Base-by-base conservation (phyloP, 2,113 vertebrate genomes). In the Polyodon spathula region DNA sequence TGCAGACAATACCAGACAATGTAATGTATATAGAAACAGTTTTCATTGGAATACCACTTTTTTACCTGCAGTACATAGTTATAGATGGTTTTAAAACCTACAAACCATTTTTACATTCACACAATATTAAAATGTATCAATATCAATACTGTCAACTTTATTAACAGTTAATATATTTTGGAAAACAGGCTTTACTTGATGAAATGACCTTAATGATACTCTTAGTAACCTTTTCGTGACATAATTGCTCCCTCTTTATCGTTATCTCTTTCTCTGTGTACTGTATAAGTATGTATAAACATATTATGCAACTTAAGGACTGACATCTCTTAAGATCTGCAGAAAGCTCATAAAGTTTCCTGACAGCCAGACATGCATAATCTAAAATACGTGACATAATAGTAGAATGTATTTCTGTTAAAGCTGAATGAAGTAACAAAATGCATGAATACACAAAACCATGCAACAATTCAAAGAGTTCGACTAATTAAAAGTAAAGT, bases 181-280 rank as follows among this genome's bases (percentile, higher is more conserved):
- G n/a, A n/a, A n/a, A n/a, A n/a, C n/a, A n/a, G n/a, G n/a, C n/a
- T 43, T 10, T 43, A 6, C n/a, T 10, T n/a, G 1, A 14, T 50
- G 46, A 50, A 10, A 50, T n/a, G n/a, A n/a, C 10, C 5, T 10
- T 12, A 6, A 10, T 10, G 59, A 61, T 58, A 66, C 59, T 62
- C 59, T 62, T 55, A 17, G 38, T 62, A 60, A 66, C 54, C 60
- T 54, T 50, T 17, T 53, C 55, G 6, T 40, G 37, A 50, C 53
- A 54, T 54, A 48, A 17, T 54, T 4, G 3, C 57, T 16, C 40
- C 52, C 41, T 40, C 6, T 37, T 46, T 27, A 27, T 27, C 27
- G 1, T 38, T 56, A 8, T 6, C 52, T 40, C 15, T 12, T 11
- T 16, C 27, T 16, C 51, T 37, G 5, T 42, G 8, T 46, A 44